Evolutionary conservation across 2,888 invertebrate genomes (phyloP).

Genomic region (Halictus ligatus): DNA sequence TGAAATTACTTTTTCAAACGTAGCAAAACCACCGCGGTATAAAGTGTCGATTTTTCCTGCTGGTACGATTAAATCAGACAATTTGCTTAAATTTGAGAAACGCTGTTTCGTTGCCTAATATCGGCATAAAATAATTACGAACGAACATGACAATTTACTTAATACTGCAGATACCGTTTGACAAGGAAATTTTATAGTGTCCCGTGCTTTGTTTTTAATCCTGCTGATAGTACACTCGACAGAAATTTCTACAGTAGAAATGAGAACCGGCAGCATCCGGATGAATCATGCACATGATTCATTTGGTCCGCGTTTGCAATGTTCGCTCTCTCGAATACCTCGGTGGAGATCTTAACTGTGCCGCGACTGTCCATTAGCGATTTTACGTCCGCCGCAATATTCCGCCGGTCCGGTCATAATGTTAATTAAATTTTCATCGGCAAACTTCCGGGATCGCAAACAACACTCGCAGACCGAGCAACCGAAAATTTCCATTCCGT

Average conservation of each 20-base stretch:
- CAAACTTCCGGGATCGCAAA: neutral
- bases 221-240: neutral
- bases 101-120: no score
- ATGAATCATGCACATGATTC: neutral
- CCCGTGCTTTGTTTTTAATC: neutral
- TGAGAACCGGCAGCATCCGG: neutral
- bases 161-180: no score
- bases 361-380: neutral
- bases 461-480: neutral
- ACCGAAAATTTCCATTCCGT: neutral
- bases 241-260: neutral
- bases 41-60: neutral
- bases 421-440: constrained; percentile 13
- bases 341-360: neutral
- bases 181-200: neutral
- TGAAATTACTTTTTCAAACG: neutral
- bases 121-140: neutral
- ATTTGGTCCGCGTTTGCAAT: neutral
- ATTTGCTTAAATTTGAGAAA: no score
- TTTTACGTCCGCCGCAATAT: neutral
- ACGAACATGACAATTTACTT: neutral
- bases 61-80: neutral
- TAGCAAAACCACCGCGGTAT: neutral
- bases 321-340: neutral
- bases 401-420: neutral